Base-by-base conservation (phyloP, 2,113 vertebrate species). In the Lagopus leucura region DNA sequence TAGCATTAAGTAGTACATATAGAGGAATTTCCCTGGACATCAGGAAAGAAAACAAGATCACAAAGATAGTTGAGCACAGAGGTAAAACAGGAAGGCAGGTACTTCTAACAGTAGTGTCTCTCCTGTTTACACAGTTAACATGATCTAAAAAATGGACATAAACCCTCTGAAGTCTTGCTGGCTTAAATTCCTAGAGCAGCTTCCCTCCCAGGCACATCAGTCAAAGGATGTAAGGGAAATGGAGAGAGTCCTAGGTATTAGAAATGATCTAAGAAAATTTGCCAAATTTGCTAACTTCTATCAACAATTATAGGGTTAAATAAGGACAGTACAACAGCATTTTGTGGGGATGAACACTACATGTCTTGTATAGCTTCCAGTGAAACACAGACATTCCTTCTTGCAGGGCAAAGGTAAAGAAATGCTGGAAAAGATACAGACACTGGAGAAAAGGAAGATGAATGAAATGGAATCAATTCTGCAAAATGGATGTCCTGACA, bases 401-500 rank as follows among this genome's bases (percentile, higher is more conserved):
- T 61, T 96, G 69, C 42, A 99, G 99, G 98, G 95, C 58, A 98
- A 97, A 97, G 98, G 98, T 89, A 95, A 97, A 96, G 96, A 96
- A 91, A 97, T 99, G 66, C 88, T 97, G 65, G 92, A 98, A 55
- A 77, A 93, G 13, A 98, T 99, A 96, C 98, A 95, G 85, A 93
- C 95, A 54, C 81, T 99, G 86, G 99, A 99, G 91, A 98, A 98
- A 93, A 92, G 97, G 88, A 98, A 98, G 65, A 96, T 99, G 55
- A 90, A 84, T 80, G 85, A 98, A 93, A 98, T 98, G 97, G 99
- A 99, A 94, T 76, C 91, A 57, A 43, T 98, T 95, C 97, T 99
- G 77, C 97, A 97, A 66, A 92, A 82, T 0, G 97, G 98, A 42
- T 78, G 96, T 91, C 89, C 97, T 15, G 97, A 99, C 27, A 15